These are phyloP conservation scores for Leptinotarsa lineolata DNA, from an alignment of 1,140 invertebrate genomes.

Conservation along the genomic window DNA sequence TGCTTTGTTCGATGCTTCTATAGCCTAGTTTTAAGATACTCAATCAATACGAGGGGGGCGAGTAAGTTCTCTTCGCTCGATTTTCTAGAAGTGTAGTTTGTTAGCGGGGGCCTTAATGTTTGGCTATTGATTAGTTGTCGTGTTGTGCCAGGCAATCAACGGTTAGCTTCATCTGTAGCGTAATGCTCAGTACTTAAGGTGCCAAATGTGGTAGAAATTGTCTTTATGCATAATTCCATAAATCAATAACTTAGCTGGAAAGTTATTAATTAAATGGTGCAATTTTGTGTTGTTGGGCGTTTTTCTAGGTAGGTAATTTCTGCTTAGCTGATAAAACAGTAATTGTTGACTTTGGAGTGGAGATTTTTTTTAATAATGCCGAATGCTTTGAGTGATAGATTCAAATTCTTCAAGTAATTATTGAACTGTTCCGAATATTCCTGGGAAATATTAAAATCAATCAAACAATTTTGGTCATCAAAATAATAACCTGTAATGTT, in stretches of 20 bases:
- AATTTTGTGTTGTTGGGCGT: not conserved
- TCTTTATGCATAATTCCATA: slow-evolving; percentile 29
- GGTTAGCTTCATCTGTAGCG: slow-evolving; percentile 48
- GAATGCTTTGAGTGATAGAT: too few species aligned
- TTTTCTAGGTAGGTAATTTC: too few species aligned
- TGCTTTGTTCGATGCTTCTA: slow-evolving; percentile 16
- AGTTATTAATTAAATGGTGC: not conserved
- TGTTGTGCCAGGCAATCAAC: slow-evolving; percentile 53
- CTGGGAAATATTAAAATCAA: too few species aligned
- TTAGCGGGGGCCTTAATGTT: slow-evolving; percentile 51
- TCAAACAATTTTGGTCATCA: too few species aligned
- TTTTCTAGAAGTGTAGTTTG: slow-evolving; percentile 32
- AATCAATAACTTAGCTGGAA: slow-evolving; percentile 23
- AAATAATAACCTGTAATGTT: too few species aligned
- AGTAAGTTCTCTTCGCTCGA: not conserved
- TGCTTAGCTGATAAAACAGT: too few species aligned
- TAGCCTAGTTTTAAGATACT: slow-evolving; percentile 33
- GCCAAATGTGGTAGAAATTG: slow-evolving; percentile 40
- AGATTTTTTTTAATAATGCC: too few species aligned
- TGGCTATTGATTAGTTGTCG: slow-evolving; percentile 51
- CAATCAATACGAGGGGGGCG: slow-evolving; percentile 34
- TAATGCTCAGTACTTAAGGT: slow-evolving; percentile 37
- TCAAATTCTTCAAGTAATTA: too few species aligned
- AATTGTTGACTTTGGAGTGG: too few species aligned
- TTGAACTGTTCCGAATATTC: too few species aligned